These are phyloP conservation scores for Pleuronectes platessa DNA, from an alignment of 2,113 vertebrate genomes.

Conservation along the genomic window DNA sequence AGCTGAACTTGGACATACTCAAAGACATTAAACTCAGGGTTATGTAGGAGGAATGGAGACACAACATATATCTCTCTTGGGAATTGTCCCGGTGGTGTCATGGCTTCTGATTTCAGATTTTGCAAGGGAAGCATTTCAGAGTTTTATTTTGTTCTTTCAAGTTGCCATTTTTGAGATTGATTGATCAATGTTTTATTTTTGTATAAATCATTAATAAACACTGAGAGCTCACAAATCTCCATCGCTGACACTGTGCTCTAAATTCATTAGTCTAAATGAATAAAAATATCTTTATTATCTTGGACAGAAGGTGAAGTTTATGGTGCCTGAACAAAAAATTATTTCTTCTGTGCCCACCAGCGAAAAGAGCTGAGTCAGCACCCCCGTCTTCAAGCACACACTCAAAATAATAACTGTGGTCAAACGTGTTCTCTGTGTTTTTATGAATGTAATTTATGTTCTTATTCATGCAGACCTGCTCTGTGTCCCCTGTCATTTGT, in stretches of 20 bases:
- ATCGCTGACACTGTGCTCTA: slow-evolving; percentile 11
- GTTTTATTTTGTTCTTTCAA: slow-evolving; percentile 17
- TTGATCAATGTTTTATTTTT: slow-evolving; percentile 49
- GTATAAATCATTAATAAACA: slow-evolving; percentile 42
- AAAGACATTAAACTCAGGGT: not conserved
- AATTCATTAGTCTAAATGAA: slow-evolving; percentile 19
- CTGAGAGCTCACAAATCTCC: slow-evolving; percentile 44
- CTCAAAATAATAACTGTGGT: not conserved
- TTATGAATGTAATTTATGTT: not conserved
- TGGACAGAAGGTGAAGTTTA: slow-evolving; percentile 6
- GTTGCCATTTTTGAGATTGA: slow-evolving; percentile 31
- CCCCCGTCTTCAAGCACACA: not conserved
- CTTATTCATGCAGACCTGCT: not conserved
- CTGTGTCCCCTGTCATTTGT: not conserved
- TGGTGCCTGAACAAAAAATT: slow-evolving; percentile 5
- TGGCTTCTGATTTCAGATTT: slow-evolving; percentile 35
- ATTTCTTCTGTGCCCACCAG: not conserved
- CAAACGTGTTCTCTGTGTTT: not conserved
- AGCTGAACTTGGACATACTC: slow-evolving; percentile 1
- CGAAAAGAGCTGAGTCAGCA: slow-evolving; percentile 6
- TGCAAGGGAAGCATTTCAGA: slow-evolving; percentile 13
- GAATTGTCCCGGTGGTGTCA: not conserved
- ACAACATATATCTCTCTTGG: no score
- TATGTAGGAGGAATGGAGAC: no score
- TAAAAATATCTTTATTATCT: slow-evolving; percentile 26